phyloP scores from a whole-genome alignment of 2,888 invertebrate genomes.

The Smittia sp. region DNA sequence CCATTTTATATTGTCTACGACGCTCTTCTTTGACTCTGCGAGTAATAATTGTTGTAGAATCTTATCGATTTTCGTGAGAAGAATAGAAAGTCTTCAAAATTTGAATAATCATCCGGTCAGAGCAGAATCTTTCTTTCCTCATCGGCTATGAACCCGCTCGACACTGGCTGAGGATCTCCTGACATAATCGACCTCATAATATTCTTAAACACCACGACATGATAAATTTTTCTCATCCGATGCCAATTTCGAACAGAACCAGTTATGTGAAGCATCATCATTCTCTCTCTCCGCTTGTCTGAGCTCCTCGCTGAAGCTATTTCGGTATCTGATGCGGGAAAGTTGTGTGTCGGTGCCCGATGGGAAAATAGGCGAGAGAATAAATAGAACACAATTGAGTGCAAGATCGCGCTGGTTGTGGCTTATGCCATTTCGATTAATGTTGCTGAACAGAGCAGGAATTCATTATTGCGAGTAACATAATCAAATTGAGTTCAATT shows the following conservation, averaged over 20 bases:
- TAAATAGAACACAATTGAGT: slow-evolving; percentile 29
- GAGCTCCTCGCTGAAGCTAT: slow-evolving; percentile 1
- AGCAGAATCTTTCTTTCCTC: too few species aligned
- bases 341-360: slow-evolving; percentile 7
- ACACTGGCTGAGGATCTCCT: not conserved
- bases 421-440: slow-evolving; percentile 13
- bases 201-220: slow-evolving; percentile 8
- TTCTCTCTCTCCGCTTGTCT: not conserved
- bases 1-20: slow-evolving; percentile 20
- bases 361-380: slow-evolving; percentile 24
- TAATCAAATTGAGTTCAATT: slow-evolving; percentile 41
- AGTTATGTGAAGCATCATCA: slow-evolving; percentile 9
- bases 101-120: slow-evolving; percentile 7
- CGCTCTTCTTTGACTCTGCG: not conserved
- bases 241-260: slow-evolving; percentile 24
- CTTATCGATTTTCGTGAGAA: not conserved
- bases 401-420: slow-evolving; percentile 2
- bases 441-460: not conserved
- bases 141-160: too few species aligned
- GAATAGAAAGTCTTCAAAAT: not conserved
- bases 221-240: slow-evolving; percentile 16
- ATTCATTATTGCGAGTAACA: slow-evolving; percentile 16
- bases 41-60: not conserved
- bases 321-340: slow-evolving; percentile 18
- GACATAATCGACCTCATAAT: slow-evolving; percentile 32